These are phyloP conservation scores for Ctenodactylus gundi DNA, from an alignment of 2,113 vertebrate species.

Conservation along the genomic window DNA sequence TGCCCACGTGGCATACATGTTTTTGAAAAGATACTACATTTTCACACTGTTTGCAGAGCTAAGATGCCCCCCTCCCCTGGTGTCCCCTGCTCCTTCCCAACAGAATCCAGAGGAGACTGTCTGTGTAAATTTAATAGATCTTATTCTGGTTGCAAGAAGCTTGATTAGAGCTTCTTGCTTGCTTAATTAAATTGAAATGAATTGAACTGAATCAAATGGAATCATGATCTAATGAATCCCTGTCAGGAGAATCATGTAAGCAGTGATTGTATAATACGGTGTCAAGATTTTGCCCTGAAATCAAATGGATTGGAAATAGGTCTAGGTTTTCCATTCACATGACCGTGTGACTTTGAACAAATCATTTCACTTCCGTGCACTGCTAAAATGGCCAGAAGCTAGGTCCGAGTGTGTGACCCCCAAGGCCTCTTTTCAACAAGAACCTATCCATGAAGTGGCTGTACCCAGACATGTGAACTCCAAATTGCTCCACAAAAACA, in stretches of 20 bases:
- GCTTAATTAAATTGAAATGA: slow-evolving; percentile 7
- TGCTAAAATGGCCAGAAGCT: neutral
- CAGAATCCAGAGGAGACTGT: neutral
- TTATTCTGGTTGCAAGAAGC: neutral
- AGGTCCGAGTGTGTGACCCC: neutral
- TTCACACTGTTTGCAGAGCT: neutral
- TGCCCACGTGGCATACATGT: neutral
- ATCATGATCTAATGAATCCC: neutral
- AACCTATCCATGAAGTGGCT: neutral
- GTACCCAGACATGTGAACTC: neutral
- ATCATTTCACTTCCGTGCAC: neutral
- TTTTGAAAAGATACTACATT: neutral
- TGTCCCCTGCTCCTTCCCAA: neutral
- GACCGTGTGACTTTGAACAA: neutral
- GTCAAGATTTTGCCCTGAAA: neutral
- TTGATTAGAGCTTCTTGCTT: neutral
- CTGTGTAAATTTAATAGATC: neutral
- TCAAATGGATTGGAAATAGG: neutral
- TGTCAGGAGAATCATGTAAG: neutral
- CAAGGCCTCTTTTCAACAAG: neutral
- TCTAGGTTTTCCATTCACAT: neutral
- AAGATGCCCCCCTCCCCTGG: neutral
- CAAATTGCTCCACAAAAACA: neutral
- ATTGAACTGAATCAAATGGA: neutral
- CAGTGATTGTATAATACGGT: neutral